phyloP scores from a whole-genome alignment of 2,888 invertebrate genomes.

The Thereva nobilitata region DNA sequence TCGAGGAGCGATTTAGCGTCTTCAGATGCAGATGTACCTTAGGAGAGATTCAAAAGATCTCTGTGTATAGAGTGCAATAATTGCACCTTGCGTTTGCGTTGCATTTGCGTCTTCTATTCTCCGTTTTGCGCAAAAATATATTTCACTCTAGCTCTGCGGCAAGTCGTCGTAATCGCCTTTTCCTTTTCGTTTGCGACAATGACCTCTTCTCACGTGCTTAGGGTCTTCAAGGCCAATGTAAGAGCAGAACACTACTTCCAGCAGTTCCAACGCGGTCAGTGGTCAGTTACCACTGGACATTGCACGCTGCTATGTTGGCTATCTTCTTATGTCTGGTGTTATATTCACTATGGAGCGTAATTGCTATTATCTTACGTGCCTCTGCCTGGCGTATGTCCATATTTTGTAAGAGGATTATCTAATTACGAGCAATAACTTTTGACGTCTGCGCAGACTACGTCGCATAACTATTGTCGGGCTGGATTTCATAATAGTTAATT shows the following conservation, averaged over 20 bases:
- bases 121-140: slow-evolving; percentile 16
- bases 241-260: slow-evolving; percentile 31
- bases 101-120: slow-evolving; percentile 18
- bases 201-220: slow-evolving; percentile 53
- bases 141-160: not conserved
- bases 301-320: no score
- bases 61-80: slow-evolving; percentile 5
- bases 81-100: slow-evolving; percentile 11
- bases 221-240: slow-evolving; percentile 52
- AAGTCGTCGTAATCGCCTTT: slow-evolving; percentile 22
- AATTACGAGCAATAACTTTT: slow-evolving; percentile 17
- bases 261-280: not conserved
- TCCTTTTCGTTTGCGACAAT: slow-evolving; percentile 48
- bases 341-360: slow-evolving; percentile 17
- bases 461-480: no score
- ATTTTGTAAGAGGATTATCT: slow-evolving; percentile 33
- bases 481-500: no score
- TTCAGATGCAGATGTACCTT: slow-evolving; percentile 4
- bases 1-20: slow-evolving; percentile 1
- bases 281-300: slow-evolving; percentile 25
- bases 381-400: slow-evolving; percentile 14
- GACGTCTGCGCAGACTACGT: not conserved
- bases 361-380: slow-evolving; percentile 31
- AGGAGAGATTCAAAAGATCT: not conserved
- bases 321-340: slow-evolving; percentile 14